These are phyloP conservation scores for Alviniconcha marisindica DNA, from an alignment of 1,140 invertebrate species.

Conservation along the genomic window DNA sequence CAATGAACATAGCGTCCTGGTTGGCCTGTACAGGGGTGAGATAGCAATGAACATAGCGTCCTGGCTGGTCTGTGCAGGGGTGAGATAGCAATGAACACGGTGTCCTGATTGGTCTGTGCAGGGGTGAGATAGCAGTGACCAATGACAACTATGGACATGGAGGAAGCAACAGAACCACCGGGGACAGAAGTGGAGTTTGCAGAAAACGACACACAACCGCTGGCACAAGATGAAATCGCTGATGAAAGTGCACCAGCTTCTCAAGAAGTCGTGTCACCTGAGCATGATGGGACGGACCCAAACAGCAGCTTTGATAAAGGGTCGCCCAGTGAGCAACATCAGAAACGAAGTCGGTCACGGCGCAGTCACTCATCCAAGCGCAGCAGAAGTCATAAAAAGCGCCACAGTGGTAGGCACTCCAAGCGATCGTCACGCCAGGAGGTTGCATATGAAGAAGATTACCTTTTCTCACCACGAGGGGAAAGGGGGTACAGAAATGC, in stretches of 20 bases:
- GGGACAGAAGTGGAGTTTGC: neutral
- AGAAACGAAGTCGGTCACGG: conserved; percentile 11
- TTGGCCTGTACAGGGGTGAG: no score
- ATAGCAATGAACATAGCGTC: no score
- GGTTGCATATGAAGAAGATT: conserved; percentile 7
- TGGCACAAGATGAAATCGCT: neutral
- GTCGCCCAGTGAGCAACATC: neutral
- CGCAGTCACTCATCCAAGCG: conserved; percentile 8
- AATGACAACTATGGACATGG: neutral
- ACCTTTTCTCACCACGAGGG: neutral
- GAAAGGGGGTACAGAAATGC: neutral
- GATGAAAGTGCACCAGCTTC: neutral
- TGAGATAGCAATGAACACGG: no score
- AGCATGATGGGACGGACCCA: neutral
- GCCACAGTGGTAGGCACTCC: conserved; percentile 20
- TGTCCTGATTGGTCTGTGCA: no score
- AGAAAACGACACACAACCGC: conserved; percentile 24
- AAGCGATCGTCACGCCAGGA: conserved; percentile 15
- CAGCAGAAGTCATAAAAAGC: neutral
- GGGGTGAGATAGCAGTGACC: neutral
- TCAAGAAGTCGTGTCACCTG: neutral
- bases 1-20: no score
- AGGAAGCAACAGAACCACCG: conserved; percentile 21
- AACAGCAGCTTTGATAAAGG: neutral
- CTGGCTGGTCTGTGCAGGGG: no score